Evolutionary conservation across 2,113 vertebrate genomes (phyloP).

Genomic region (Prionailurus bengalensis): DNA sequence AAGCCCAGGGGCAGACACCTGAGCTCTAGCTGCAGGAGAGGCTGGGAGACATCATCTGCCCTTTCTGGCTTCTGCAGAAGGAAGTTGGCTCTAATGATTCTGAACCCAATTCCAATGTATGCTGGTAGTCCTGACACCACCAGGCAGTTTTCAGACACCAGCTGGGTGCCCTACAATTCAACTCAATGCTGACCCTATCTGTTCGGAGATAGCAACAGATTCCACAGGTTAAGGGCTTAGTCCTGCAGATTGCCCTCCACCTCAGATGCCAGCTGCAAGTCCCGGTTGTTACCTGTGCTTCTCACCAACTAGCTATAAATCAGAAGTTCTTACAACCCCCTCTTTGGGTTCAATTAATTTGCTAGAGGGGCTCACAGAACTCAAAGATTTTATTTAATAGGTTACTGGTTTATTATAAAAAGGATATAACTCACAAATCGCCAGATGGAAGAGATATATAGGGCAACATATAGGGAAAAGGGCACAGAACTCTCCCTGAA

Average conservation of each 20-base stretch:
- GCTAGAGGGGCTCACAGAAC: background rate
- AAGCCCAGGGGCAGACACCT: too few relatives aligned
- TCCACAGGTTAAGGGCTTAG: background rate
- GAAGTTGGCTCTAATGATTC: background rate
- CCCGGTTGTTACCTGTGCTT: background rate
- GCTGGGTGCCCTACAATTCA: background rate
- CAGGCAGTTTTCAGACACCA: background rate
- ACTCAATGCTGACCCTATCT: background rate
- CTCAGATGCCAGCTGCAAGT: background rate
- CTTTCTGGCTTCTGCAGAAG: background rate
- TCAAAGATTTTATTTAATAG: background rate
- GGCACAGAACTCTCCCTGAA: background rate
- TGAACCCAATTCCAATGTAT: background rate
- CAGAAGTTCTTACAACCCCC: background rate
- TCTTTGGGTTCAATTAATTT: constrained; percentile 2
- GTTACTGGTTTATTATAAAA: background rate
- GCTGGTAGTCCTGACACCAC: background rate
- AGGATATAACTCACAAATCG: background rate
- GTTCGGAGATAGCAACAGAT: background rate
- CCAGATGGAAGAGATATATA: background rate
- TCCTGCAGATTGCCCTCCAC: background rate
- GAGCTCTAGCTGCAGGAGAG: background rate
- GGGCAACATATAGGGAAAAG: background rate
- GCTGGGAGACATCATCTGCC: background rate
- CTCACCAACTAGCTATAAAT: background rate